These are phyloP conservation scores for Drosophila colorata DNA, from an alignment of 2,888 invertebrate genomes.

Conservation along the genomic window DNA sequence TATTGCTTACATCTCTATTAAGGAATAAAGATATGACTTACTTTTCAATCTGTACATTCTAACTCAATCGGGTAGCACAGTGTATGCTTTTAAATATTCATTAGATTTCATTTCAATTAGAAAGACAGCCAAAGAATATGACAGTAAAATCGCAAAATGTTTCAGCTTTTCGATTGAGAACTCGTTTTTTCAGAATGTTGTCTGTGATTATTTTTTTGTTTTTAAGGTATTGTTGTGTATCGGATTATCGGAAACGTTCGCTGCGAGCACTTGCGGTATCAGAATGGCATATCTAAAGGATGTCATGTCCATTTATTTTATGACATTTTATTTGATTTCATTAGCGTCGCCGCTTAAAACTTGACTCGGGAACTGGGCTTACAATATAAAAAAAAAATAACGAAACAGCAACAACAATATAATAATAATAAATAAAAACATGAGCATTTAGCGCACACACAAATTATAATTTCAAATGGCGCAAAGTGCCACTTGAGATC, in stretches of 20 bases:
- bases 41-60: too few relatives aligned
- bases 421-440: conserved; percentile 51
- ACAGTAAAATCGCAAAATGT: conserved; percentile 59
- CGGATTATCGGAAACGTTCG: conserved; percentile 55
- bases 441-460: conserved; percentile 72
- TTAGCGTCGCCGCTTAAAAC: conserved; percentile 52
- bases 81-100: conserved; percentile 54
- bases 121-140: conserved; percentile 47
- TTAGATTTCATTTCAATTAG: conserved; percentile 44
- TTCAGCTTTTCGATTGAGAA: conserved; percentile 65
- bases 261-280: conserved; percentile 44
- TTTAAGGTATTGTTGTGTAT: conserved; percentile 27
- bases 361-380: conserved; percentile 30
- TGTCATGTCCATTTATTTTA: conserved; percentile 71
- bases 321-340: conserved; percentile 69
- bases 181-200: conserved; percentile 47
- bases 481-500: conserved; percentile 76
- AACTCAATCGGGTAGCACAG: conserved; percentile 38
- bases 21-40: too few relatives aligned
- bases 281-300: conserved; percentile 72
- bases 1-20: background rate
- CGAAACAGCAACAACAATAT: conserved; percentile 31
- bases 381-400: conserved; percentile 22
- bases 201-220: conserved; percentile 1
- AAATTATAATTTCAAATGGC: conserved; percentile 80